Evolutionary conservation across 2,797 vertebrate genomes (phyloP), one percentile per base, ranked within the genome.

Genomic region (Xiphophorus birchmanni): DNA sequence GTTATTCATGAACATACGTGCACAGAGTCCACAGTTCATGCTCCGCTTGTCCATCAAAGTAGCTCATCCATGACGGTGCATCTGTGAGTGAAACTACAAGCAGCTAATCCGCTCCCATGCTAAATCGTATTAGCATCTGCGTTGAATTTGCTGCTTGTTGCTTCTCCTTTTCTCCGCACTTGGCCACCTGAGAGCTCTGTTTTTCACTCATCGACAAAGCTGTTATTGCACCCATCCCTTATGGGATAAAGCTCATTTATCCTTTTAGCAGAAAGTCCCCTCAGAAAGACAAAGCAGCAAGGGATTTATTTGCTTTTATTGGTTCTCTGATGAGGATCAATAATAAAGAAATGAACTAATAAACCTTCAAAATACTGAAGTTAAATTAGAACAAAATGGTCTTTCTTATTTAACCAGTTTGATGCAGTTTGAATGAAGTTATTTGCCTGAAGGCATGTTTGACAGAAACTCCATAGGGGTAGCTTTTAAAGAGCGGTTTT

Each of bases 11-110:
- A 74, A 83, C 89, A 88, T 82, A 67, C 80, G 77, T 88, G 86
- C 75, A 13, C 47, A 80, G 48, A 81, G 77, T 77, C 65, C 21
- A 45, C 65, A 67, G 54, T 71, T 77, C 48, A 45, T 18, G 54
- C 72, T 83, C 84, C 76, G 45, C 78, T 26, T 65, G 69, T 91
- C 86, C 75, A 82, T 87, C 89, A 89, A 5, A 79, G 80, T 72
- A 60, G 86, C 87, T 92, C 89, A 81, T 82, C 82, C 85, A 75
- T 88, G 86, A 83, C 82, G 58, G 11, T 76, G 76, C 83, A 86
- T 87, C 86, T 85, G 88, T 80, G 78, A 76, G 81, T 18, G 0
- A 15, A 78, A 79, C 82, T 77, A 45, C 3, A 71, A 40, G 77
- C 80, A 74, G 65, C 79, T 86, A 73, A 84, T 85, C 84, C 76